These are phyloP conservation scores for Phalacrocorax brasilianus DNA, from an alignment of 2,113 vertebrate species.

Conservation along the genomic window DNA sequence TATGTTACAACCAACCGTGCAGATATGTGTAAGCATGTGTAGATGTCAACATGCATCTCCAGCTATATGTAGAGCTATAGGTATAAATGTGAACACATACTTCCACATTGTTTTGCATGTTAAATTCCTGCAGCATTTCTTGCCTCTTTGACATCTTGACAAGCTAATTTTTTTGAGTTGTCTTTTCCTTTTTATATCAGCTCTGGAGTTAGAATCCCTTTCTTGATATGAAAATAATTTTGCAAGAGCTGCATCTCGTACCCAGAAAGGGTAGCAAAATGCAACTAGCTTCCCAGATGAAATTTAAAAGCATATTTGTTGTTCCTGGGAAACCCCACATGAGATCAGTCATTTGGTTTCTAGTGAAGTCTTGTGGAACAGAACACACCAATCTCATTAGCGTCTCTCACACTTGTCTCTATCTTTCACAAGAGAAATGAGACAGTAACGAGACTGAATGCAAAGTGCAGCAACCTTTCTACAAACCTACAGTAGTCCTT, in stretches of 20 bases:
- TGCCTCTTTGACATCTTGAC: not conserved
- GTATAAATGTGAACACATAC: not conserved
- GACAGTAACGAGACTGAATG: slow-evolving; percentile 13
- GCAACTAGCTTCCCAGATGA: not conserved
- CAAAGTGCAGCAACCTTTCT: not conserved
- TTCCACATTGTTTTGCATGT: not conserved
- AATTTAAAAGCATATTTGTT: not conserved
- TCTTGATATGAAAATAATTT: not conserved
- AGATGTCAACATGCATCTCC: not conserved
- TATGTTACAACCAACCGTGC: not conserved
- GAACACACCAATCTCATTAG: slow-evolving; percentile 22
- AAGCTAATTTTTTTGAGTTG: not conserved
- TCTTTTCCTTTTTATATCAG: not conserved
- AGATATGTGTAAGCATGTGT: not conserved
- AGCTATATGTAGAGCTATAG: not conserved
- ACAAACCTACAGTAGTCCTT: not conserved
- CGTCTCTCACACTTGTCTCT: not conserved
- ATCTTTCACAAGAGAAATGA: not conserved
- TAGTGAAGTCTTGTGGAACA: not conserved
- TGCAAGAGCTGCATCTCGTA: not conserved
- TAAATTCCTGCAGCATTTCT: not conserved
- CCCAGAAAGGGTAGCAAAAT: not conserved
- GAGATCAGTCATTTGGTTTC: not conserved
- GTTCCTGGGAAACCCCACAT: slow-evolving; percentile 2
- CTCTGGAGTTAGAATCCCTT: not conserved